Evolutionary conservation across 2,113 vertebrate genomes (phyloP).

Genomic region (Alaudala cheleensis): DNA sequence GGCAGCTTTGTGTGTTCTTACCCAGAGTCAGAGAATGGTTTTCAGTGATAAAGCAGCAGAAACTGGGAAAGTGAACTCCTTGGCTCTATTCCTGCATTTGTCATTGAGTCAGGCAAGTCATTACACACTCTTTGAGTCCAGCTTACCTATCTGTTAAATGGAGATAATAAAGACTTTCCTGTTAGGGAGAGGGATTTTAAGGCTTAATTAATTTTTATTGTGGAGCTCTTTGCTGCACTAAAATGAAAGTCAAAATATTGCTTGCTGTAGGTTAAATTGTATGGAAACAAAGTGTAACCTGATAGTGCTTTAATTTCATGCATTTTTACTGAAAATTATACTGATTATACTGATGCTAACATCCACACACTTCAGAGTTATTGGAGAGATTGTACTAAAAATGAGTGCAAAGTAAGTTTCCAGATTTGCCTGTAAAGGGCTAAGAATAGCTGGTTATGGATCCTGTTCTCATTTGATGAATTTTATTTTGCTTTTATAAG

Average conservation of each 20-base stretch:
- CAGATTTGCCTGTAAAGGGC: neutral
- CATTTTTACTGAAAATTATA: conserved; percentile 6
- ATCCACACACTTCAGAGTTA: neutral
- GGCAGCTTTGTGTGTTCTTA: neutral
- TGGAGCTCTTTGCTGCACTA: neutral
- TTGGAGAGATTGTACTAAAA: neutral
- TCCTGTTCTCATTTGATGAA: neutral
- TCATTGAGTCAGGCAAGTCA: conserved; percentile 17
- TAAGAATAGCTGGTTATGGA: neutral
- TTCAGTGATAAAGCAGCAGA: conserved; percentile 38
- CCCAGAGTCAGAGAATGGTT: neutral
- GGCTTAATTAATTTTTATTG: conserved; percentile 41
- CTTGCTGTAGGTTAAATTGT: neutral
- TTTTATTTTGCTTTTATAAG: neutral
- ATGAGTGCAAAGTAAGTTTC: neutral
- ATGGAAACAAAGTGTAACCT: conserved; percentile 7
- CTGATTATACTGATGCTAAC: neutral
- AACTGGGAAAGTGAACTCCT: conserved; percentile 22
- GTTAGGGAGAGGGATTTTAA: neutral
- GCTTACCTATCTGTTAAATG: conserved; percentile 51
- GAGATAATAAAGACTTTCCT: conserved; percentile 34
- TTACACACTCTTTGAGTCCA: conserved; percentile 13
- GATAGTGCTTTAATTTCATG: neutral
- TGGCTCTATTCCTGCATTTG: conserved; percentile 47
- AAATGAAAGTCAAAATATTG: conserved; percentile 25